Evolutionary conservation across 2,797 vertebrate genomes (phyloP), one percentile per base, ranked within the genome.

Genomic region (Protosalanx chinensis): DNA sequence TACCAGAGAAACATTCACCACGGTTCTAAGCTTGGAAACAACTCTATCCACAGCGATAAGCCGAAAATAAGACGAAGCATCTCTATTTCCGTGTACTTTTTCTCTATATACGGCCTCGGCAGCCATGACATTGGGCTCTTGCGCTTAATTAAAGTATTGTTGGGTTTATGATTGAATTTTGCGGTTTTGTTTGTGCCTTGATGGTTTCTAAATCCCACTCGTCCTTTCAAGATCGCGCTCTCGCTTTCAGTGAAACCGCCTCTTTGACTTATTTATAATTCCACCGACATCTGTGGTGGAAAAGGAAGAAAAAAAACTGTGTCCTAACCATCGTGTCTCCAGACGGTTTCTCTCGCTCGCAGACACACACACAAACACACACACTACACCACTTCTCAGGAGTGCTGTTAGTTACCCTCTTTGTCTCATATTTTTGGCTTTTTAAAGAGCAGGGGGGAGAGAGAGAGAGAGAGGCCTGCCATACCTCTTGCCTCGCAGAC

Each of bases 401-500:
- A 84, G 66, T 70, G 66, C 66, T 73, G 57, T 56, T 60, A 68
- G 68, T 33, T 62, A 76, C 67, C 62, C 46, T 73, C 46, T 62
- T 79, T 76, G 75, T 70, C 32, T 74, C 59, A 61, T 30, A 0
- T 3, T 61, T 61, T 61, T 15, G 59, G 59, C 59, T 61, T 30
- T 30, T 30, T 30, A 13, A 27, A 61, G 23, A 29, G 41, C 7
- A 12, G 41, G 8, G 7, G 57, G 57, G n/a, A 23, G 8, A 65
- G 37, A 46, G n/a, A 41, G 51, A 35, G 66, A 49, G 51, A 57
- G 13, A n/a, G n/a, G 8, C n/a, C 6, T 58, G 73, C 67, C 57
- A 76, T 85, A 68, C 71, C 70, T 79, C 81, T 80, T 75, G 78
- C 83, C 86, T 84, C 81, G 76, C 81, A 80, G 81, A 84, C 85